Base-by-base conservation (phyloP, 1,140 invertebrate genomes). In the Pseudomyrmex pallidus region DNA sequence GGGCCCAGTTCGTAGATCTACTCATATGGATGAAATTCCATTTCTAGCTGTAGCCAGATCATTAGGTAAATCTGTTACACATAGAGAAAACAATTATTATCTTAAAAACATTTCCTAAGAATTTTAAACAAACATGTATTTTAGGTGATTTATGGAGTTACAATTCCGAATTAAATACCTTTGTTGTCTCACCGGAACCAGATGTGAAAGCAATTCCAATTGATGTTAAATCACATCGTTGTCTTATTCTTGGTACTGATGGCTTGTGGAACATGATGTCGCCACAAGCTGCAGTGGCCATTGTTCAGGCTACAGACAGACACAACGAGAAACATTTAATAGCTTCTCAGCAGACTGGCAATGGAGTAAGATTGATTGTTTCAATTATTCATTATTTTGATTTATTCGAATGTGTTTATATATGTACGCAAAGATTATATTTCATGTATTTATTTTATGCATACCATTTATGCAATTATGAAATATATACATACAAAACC, bases 171-270 rank as follows among this genome's bases (percentile, higher is more conserved):
- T 96, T 96, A 87, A 96, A 98, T 92, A 96, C 97, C 92, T 99
- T 99, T 95, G 97, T 99, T 12, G 98, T 99, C 2, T 99, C 98
- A n/a, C 99, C 99, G 0, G 98, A 99, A 93, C 99, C 99, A 2
- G 99, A 99, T 95, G 98, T 99, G 4, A 96, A 96, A 88, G 98
- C 99, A 0, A 95, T 98, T 67, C 95, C 96, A 63, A 97, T 99
- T 78, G 97, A 99, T 94, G 96, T 98, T 0, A 95, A 95, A 17
- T 93, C 94, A 87, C 96, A 96, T 92, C 96, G 97, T 89, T 99
- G 98, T 95, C 95, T 99, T 1, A 97, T 99, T 77, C 97, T 99
- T 89, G 99, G 98, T 76, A 99, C 98, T 1, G 99, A 99, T 94
- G 99, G 99, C 4, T 94, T 99, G 12, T 99, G 98, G 98, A 99